Evolutionary conservation across 2,888 invertebrate genomes (phyloP).

Genomic region (Cosmia pyralina): DNA sequence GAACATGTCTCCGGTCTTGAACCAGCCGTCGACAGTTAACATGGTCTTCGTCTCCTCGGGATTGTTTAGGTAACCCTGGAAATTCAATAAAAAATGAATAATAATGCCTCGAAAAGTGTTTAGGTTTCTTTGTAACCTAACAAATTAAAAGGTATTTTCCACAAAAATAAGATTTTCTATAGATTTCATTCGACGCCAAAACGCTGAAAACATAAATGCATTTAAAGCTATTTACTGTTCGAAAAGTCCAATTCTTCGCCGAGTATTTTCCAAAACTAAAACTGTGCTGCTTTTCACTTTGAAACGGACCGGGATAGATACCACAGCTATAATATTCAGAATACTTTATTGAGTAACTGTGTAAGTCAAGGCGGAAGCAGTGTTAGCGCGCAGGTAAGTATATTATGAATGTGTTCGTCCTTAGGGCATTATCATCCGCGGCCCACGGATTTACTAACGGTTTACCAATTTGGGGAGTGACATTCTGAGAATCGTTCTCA

Average conservation of each 20-base stretch:
- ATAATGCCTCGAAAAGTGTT: not conserved
- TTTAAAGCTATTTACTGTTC: constrained; percentile 2
- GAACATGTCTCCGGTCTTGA: constrained; percentile 77
- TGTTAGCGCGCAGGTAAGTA: constrained; percentile 49
- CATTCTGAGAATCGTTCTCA: constrained; percentile 41
- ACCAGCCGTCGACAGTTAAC: constrained; percentile 74
- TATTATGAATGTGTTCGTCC: constrained; percentile 58
- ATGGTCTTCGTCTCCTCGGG: constrained; percentile 72
- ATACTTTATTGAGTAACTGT: constrained; percentile 36
- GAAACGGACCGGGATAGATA: not conserved
- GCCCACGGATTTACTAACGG: constrained; percentile 42
- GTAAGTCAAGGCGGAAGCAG: constrained; percentile 35
- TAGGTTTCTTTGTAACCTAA: not conserved
- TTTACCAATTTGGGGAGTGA: constrained; percentile 57
- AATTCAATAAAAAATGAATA: constrained; percentile 22
- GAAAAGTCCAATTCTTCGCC: not conserved
- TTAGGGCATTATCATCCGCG: constrained; percentile 51
- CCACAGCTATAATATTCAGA: constrained; percentile 36
- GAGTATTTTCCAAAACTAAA: not conserved
- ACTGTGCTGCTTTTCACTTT: constrained; percentile 8
- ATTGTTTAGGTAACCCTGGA: constrained; percentile 76
- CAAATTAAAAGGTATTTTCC: not conserved
- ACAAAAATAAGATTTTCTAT: not conserved
- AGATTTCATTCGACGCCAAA: not conserved
- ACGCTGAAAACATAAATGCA: not conserved